Conservation (phyloP, 30 jellyfish, hydroid and myxozoan genomes). For the Hydractinia echinata region DNA sequence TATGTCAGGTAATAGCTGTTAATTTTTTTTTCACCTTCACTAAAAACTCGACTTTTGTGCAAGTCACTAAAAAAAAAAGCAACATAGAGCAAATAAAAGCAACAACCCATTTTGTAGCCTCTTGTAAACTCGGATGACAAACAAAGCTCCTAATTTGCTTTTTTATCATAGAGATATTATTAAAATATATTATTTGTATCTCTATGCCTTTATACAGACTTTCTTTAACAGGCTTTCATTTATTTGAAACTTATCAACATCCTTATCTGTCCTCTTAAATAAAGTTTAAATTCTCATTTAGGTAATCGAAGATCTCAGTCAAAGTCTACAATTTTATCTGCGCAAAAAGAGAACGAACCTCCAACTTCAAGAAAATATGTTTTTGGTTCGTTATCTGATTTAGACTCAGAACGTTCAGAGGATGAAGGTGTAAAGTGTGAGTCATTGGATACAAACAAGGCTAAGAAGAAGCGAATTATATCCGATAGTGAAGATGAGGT, state of each 20-base stretch:
- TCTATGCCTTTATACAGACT: too few relatives aligned
- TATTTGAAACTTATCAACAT: too few relatives aligned
- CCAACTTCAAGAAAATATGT: not conserved
- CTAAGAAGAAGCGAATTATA: not conserved
- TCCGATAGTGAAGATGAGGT: not conserved
- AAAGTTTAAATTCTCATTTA: not conserved
- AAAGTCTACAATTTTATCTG: not conserved
- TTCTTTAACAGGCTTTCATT: too few relatives aligned
- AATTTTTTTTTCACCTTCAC: not conserved
- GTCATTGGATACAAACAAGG: not conserved
- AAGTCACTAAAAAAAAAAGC: too few relatives aligned
- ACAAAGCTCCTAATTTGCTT: too few relatives aligned
- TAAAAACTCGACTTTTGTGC: too few relatives aligned
- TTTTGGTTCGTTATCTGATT: not conserved
- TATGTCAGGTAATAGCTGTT: conserved; percentile 17
- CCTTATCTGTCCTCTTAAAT: not conserved
- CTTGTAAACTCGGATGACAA: too few relatives aligned
- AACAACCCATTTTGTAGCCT: too few relatives aligned
- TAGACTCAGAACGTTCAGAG: not conserved
- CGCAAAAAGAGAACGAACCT: not conserved
- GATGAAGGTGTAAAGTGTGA: not conserved
- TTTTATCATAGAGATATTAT: too few relatives aligned
- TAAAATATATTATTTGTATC: too few relatives aligned
- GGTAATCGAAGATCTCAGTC: conserved; percentile 1
- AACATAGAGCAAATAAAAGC: too few relatives aligned